These are phyloP conservation scores for Nebria brevicollis DNA, from an alignment of 2,888 invertebrate genomes.

Conservation along the genomic window DNA sequence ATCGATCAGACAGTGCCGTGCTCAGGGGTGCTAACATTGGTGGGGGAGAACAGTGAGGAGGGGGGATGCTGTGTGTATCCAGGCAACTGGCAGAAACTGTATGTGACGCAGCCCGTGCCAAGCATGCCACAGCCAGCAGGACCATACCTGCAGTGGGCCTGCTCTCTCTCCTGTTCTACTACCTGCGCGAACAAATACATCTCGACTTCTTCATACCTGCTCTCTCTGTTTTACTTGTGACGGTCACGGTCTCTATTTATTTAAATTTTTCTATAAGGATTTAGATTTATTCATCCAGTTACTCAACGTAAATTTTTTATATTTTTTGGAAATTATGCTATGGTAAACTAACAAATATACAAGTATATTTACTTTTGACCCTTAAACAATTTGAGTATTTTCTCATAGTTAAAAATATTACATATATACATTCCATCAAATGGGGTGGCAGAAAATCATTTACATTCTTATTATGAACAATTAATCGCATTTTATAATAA, in stretches of 20 bases:
- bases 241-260: neutral
- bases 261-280: neutral
- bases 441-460: no score
- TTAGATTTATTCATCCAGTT: no score
- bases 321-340: no score
- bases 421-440: no score
- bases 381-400: no score
- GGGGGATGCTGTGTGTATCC: neutral
- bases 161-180: neutral
- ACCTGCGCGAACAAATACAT: slow-evolving; percentile 2
- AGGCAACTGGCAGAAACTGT: slow-evolving; percentile 18
- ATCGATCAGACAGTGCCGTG: slow-evolving; percentile 12
- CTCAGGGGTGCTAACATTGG: slow-evolving; percentile 1
- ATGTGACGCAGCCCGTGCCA: slow-evolving; percentile 7
- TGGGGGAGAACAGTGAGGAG: neutral
- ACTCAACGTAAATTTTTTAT: no score
- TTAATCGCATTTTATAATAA: no score
- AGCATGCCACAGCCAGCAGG: neutral
- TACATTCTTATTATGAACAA: no score
- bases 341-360: no score
- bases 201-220: neutral
- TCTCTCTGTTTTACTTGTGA: neutral
- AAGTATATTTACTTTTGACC: no score
- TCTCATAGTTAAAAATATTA: no score
- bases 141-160: slow-evolving; percentile 12